A percentile compares a stretch with the other conserved stretches of the same genome.
Evolutionary conservation across 35 echinoderm and acorn worm species (phyloP).

Genomic region (Chiridota heheva): DNA sequence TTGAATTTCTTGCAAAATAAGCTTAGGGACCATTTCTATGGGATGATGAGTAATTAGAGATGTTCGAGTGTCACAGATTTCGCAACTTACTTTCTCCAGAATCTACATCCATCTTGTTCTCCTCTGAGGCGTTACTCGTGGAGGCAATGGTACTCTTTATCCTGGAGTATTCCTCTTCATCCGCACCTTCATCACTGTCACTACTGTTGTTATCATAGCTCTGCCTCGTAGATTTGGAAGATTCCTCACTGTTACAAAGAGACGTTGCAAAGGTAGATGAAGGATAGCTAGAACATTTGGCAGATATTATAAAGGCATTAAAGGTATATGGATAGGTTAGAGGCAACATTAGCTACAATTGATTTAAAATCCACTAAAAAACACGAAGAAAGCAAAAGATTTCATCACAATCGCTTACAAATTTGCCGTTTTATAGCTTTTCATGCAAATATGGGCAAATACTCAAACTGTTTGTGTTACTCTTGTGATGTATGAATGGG

Average conservation of each 20-base stretch:
- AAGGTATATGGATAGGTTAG: neutral
- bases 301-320: neutral
- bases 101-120: slow-evolving; percentile 92
- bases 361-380: no score
- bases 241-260: slow-evolving; percentile 29
- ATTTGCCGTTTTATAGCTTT: no score
- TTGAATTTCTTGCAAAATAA: no score
- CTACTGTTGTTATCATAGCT: slow-evolving; percentile 81
- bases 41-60: no score
- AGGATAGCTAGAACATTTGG: neutral
- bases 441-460: neutral
- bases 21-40: no score
- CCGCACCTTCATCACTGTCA: slow-evolving; percentile 80
- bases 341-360: neutral
- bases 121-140: slow-evolving; percentile 25
- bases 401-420: neutral
- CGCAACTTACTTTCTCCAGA: slow-evolving; percentile 71
- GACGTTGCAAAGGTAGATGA: neutral
- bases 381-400: no score
- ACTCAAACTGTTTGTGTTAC: no score
- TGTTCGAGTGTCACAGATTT: no score
- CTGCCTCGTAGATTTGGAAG: slow-evolving; percentile 13
- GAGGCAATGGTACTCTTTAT: slow-evolving; percentile 10
- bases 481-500: no score
- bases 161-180: slow-evolving; percentile 51